A percentile compares a stretch with the other conserved stretches of the same genome.
phyloP scores from a whole-genome alignment of 1,140 invertebrate species.

The Gonatopus flavifemur region DNA sequence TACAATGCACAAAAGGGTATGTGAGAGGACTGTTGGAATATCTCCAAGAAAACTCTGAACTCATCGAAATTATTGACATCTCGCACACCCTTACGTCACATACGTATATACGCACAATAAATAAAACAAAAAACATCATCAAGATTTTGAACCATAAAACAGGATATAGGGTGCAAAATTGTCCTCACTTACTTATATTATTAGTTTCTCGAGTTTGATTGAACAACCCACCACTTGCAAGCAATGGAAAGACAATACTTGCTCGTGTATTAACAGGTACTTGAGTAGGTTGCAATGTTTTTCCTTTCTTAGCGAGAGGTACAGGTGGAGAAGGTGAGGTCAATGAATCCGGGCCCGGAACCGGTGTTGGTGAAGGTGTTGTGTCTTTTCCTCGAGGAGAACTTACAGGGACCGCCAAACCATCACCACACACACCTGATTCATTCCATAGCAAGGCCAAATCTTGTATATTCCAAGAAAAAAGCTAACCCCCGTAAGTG shows the following conservation, averaged over 20 bases:
- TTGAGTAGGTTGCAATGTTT: constrained; percentile 64
- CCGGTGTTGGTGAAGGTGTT: constrained; percentile 44
- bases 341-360: constrained; percentile 49
- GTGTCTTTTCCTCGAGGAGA: constrained; percentile 49
- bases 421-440: constrained; percentile 53
- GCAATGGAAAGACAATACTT: constrained; percentile 75
- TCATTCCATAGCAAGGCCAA: constrained; percentile 37
- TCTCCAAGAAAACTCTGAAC: no score
- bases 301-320: constrained; percentile 48
- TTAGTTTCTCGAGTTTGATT: constrained; percentile 51
- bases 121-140: no score
- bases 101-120: no score
- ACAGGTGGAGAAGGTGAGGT: constrained; percentile 51
- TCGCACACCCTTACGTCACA: no score
- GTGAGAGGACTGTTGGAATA: no score
- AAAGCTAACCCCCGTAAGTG: no score
- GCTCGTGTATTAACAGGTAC: constrained; percentile 71
- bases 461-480: no score
- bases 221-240: constrained; percentile 58
- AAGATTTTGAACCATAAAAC: no score
- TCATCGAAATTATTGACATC: no score
- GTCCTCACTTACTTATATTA: constrained; percentile 51
- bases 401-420: constrained; percentile 53
- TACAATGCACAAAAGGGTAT: no score
- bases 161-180: no score